These are phyloP conservation scores for Apodemia mormo DNA, from an alignment of 2,888 invertebrate genomes.

Conservation along the genomic window DNA sequence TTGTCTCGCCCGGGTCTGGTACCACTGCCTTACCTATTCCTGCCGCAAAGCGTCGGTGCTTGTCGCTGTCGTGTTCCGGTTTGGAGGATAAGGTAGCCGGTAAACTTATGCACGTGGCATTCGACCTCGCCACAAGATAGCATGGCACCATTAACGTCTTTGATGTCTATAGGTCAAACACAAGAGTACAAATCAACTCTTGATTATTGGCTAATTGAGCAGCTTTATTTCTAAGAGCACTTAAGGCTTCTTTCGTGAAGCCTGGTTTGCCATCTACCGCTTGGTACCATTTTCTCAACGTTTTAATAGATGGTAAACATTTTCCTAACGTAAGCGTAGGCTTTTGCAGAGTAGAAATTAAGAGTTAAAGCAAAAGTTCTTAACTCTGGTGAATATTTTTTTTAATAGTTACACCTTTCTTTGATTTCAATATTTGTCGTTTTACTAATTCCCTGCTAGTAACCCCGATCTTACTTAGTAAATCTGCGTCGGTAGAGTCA, in stretches of 20 bases:
- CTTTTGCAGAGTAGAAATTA: conserved; percentile 34
- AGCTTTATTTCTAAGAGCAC: conserved; percentile 32
- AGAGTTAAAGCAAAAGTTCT: conserved; percentile 31
- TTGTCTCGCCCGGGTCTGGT: too few relatives aligned
- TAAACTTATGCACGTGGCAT: too few relatives aligned
- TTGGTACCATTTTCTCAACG: conserved; percentile 37
- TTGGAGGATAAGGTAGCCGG: too few relatives aligned
- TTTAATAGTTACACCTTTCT: background rate
- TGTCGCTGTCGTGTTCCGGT: too few relatives aligned
- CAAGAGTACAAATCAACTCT: background rate
- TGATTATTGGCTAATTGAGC: background rate
- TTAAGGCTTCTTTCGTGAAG: conserved; percentile 37
- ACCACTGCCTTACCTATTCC: too few relatives aligned
- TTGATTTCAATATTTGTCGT: background rate
- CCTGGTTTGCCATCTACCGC: conserved; percentile 35
- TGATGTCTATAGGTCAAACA: too few relatives aligned
- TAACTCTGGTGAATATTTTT: conserved; percentile 3
- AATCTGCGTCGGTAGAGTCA: background rate
- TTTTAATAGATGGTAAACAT: conserved; percentile 39
- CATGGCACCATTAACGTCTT: too few relatives aligned
- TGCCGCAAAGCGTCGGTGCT: too few relatives aligned
- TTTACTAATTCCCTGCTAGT: background rate
- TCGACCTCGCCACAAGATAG: too few relatives aligned
- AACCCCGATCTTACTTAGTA: background rate
- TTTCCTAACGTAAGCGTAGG: conserved; percentile 37